Base-by-base conservation (phyloP, 2,797 vertebrate genomes). In the Tenualosa ilisha region DNA sequence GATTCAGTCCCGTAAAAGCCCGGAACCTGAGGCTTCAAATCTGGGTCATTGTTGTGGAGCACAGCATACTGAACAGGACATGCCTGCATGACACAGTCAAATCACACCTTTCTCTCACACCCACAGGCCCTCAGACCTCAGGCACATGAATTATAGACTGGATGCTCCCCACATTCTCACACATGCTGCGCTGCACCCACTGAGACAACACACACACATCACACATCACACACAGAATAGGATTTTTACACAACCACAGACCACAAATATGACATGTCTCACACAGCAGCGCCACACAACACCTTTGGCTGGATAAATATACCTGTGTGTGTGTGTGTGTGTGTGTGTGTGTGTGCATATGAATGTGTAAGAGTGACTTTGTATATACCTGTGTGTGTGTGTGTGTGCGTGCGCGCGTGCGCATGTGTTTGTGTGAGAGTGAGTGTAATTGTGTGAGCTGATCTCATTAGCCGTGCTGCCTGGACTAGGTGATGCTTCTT, bases 361-460 rank as follows among this genome's bases (percentile, higher is more conserved):
- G 46, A 40, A 51, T 84, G 75, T 84, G 13, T 82, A 37, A 31
- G 31, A 31, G 31, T 31, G 31, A 31, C n/a, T n/a, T n/a, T n/a
- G n/a, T n/a, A n/a, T n/a, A n/a, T n/a, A n/a, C n/a, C n/a, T n/a
- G 75, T 37, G 50, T 82, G 20, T 85, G 82, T 84, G 81, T 82
- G n/a, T 81, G 46, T 12, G n/a, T 53, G 49, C 3, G 49, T 9
- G 11, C 11, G 7, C 11, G 2, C 11, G 12, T 7, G 11, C 31
- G 31, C 31, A 31, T 31, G 83, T 84, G 51, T 79, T 6, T n/a
- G 2, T 61, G 56, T 61, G 56, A 7, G 7, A 4, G 20, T 61
- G 22, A 22, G 20, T 61, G 59, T 61, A 6, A 7, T 3, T 54
- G 51, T 15, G 2, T 54, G 51, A 46, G 46, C 7, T 56, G 13